Conservation (phyloP, 2,797 vertebrate species). For the Microhierax caerulescens region DNA sequence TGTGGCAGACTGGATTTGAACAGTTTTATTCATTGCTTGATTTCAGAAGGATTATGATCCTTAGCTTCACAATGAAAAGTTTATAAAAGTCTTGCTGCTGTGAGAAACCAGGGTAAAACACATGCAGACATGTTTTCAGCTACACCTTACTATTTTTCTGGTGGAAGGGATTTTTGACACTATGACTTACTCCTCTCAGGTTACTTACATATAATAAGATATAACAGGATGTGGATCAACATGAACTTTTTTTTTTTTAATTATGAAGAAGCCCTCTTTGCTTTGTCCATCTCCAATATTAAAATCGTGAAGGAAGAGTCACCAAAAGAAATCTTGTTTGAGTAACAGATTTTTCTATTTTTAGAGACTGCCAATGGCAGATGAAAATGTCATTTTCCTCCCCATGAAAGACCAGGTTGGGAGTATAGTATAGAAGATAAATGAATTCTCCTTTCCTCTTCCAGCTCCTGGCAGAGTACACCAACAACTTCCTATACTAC, state of each 20-base stretch:
- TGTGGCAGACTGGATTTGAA: background rate
- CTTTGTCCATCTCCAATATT: background rate
- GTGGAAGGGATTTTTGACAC: background rate
- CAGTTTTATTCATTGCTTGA: conserved; percentile 9
- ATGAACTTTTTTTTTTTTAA: background rate
- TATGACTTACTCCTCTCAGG: background rate
- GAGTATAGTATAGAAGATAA: background rate
- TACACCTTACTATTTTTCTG: background rate
- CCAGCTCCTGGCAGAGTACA: background rate
- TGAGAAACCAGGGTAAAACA: background rate
- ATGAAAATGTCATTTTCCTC: background rate
- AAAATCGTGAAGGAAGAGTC: background rate
- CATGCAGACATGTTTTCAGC: background rate
- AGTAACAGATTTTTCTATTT: background rate
- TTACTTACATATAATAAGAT: background rate
- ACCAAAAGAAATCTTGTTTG: background rate
- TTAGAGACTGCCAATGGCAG: background rate
- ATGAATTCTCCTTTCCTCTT: background rate
- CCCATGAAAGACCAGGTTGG: background rate
- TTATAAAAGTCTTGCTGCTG: background rate
- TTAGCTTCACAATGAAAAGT: conserved; percentile 12
- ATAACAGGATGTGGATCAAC: background rate
- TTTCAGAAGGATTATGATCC: conserved; percentile 43
- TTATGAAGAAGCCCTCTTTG: background rate
- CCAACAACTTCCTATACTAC: background rate